Percentiles rank a stretch among this genome's conserved stretches.
Conservation (phyloP, 2,888 invertebrate species). For the Protodeltote pygarga region DNA sequence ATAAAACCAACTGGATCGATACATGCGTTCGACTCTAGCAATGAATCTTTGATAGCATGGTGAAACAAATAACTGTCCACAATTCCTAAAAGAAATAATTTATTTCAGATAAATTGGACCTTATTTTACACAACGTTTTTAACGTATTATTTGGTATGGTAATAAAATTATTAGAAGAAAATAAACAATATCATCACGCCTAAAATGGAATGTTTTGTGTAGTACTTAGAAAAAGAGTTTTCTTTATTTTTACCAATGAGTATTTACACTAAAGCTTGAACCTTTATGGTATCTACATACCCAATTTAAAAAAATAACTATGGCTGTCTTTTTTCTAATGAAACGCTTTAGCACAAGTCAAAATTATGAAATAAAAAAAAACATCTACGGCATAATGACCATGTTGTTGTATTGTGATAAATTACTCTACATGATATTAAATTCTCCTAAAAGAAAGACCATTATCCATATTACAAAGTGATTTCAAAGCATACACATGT, state of each 20-base stretch:
- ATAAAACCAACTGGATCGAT: constrained; percentile 41
- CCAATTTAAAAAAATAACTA: constrained; percentile 2
- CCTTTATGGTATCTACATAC: constrained; percentile 4
- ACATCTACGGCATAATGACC: constrained; percentile 3
- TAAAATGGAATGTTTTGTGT: too few species aligned
- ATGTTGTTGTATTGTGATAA: constrained; percentile 17
- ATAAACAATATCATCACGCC: too few species aligned
- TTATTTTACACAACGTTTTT: too few species aligned
- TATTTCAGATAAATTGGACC: too few species aligned
- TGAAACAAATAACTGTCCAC: background rate
- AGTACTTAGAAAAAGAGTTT: too few species aligned
- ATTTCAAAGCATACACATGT: too few species aligned
- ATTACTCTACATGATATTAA: constrained; percentile 15
- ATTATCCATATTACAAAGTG: background rate
- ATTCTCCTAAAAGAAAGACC: constrained; percentile 14
- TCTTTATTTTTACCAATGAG: constrained; percentile 5
- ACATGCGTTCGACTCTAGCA: constrained; percentile 19
- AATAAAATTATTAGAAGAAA: too few species aligned
- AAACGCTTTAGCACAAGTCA: constrained; percentile 5
- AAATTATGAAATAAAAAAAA: constrained; percentile 27
- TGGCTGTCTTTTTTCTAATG: constrained; percentile 12
- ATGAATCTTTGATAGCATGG: constrained; percentile 11
- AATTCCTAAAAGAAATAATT: too few species aligned
- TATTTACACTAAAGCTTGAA: constrained; percentile 5
- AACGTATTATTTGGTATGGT: too few species aligned